These are phyloP conservation scores for Eurosta solidaginis DNA, from an alignment of 1,140 invertebrate genomes.

Conservation along the genomic window DNA sequence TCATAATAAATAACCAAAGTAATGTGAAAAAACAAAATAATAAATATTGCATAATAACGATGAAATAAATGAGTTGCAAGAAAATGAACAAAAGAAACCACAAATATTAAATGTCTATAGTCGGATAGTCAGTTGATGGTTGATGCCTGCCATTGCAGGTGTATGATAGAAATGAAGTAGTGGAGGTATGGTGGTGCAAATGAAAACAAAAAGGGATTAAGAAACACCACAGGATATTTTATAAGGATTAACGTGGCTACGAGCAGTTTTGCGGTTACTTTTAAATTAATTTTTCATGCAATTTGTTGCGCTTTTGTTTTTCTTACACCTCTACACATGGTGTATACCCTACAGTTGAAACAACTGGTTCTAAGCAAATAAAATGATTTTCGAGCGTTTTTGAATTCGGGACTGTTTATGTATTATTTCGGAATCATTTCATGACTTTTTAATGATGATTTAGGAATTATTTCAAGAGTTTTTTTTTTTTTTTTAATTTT, in stretches of 20 bases:
- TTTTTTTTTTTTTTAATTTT: too few relatives aligned
- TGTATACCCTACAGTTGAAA: too few relatives aligned
- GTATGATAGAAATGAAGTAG: neutral
- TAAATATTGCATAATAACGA: neutral
- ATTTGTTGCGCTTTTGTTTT: neutral
- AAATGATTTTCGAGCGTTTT: too few relatives aligned
- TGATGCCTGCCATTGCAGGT: neutral
- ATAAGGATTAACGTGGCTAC: too few relatives aligned
- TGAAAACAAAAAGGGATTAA: too few relatives aligned
- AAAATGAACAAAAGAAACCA: neutral
- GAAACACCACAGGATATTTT: too few relatives aligned
- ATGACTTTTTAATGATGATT: too few relatives aligned
- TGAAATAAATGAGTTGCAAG: neutral
- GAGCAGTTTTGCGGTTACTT: constrained; percentile 13
- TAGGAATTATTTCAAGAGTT: too few relatives aligned
- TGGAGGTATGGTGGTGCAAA: neutral
- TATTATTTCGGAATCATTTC: too few relatives aligned
- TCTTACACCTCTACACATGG: neutral
- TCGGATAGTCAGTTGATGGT: neutral
- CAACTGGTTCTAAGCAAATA: too few relatives aligned
- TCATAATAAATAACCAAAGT: constrained; percentile 19
- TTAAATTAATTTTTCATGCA: constrained; percentile 23
- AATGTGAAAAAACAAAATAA: neutral
- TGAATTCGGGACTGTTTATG: too few relatives aligned
- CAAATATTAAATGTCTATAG: constrained; percentile 14